Base-by-base conservation (phyloP, 1,140 invertebrate genomes). In the Nilaparvata lugens region DNA sequence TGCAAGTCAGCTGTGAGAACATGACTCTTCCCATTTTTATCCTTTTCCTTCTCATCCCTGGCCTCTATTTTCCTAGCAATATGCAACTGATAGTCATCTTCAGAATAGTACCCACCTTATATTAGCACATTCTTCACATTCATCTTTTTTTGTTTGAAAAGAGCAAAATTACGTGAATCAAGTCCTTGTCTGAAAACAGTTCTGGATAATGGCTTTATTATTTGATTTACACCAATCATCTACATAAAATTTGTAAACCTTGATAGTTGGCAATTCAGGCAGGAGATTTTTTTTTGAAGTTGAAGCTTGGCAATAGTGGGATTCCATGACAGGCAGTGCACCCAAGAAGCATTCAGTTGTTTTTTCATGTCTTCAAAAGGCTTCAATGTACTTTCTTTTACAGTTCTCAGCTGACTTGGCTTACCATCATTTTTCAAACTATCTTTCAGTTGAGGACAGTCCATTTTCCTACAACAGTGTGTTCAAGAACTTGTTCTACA, bases 321-420 rank as follows among this genome's bases (percentile, higher is more conserved):
- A 45, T 45, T 45, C 42, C 42, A 45, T 45, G 42, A 45, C 42
- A 45, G 42, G 42, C n/a, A 45, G 42, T 45, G 42, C 42, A 45
- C 13, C 42, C 25, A 45, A 45, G 14, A 45, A 19, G 14, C 42
- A n/a, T 45, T n/a, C 19, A 45, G n/a, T 45, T 45, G 14, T 45
- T 16, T 45, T 45, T 45, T 45, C 42, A n/a, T 45, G 42, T 45
- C n/a, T 45, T 45, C 42, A 45, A 45, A 45, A 16, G 42, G 42
- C 42, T 16, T 45, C 19, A 45, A 16, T 45, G 42, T 45, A 45
- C 13, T 28, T 28, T 28, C 25, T 28, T 28, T 28, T 28, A 28
- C 25, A 28, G 25, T 28, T 28, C 25, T 28, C 25, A 28, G 25
- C 25, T 28, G 25, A 28, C 25, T 16, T 45, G 42, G 13, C 11